Evolutionary conservation across 1,140 invertebrate genomes (phyloP).

Genomic region (Rhagoletis pomonella): DNA sequence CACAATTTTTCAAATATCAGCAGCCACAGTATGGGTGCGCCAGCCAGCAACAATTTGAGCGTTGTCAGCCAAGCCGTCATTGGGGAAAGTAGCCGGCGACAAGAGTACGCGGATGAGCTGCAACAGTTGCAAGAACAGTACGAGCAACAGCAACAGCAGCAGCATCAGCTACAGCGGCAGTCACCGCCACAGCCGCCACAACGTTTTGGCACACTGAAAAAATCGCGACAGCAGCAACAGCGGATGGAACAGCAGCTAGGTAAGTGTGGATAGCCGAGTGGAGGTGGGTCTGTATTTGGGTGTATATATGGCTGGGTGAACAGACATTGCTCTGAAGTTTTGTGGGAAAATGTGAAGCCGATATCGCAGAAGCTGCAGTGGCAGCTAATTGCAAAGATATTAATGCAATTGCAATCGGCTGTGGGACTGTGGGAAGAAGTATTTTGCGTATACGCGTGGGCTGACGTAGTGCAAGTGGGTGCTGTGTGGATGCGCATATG

Average conservation of each 20-base stretch:
- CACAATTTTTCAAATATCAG: slow-evolving; percentile 61
- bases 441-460: no score
- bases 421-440: no score
- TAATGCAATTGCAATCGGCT: no score
- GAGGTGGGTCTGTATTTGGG: neutral
- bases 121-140: slow-evolving; percentile 21
- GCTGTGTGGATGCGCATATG: neutral
- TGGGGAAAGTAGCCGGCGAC: slow-evolving; percentile 28
- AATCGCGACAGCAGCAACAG: slow-evolving; percentile 61
- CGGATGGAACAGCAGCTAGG: slow-evolving; percentile 63
- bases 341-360: no score
- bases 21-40: slow-evolving; percentile 30
- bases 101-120: slow-evolving; percentile 51
- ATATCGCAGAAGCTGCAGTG: no score
- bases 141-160: slow-evolving; percentile 24
- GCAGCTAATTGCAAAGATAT: no score
- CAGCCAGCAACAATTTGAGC: slow-evolving; percentile 1
- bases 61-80: neutral
- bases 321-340: no score
- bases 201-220: slow-evolving; percentile 68
- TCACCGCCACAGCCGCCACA: slow-evolving; percentile 56
- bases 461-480: neutral
- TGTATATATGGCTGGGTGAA: neutral
- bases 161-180: slow-evolving; percentile 60
- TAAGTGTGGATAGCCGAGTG: slow-evolving; percentile 59